Evolutionary conservation across 2,797 vertebrate species (phyloP).

Genomic region (Gallinago stenura): DNA sequence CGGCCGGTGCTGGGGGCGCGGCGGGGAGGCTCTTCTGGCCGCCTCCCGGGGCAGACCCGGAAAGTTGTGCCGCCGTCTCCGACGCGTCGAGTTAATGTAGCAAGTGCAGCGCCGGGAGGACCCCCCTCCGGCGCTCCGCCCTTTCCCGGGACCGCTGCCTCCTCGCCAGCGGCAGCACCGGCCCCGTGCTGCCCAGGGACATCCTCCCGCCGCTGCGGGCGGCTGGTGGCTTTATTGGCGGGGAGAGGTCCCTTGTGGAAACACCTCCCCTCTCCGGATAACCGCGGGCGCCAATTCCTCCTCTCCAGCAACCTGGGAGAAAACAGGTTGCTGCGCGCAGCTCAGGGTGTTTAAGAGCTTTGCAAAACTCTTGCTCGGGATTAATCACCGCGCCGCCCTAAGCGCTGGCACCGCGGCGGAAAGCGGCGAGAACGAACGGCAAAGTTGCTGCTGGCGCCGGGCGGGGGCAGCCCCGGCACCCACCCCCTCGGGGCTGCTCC

Average conservation of each 20-base stretch:
- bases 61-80: slow-evolving; percentile 70
- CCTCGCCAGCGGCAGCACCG: slow-evolving; percentile 28
- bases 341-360: neutral
- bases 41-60: slow-evolving; percentile 3
- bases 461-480: neutral
- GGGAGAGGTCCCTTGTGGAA: neutral
- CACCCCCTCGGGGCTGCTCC: neutral
- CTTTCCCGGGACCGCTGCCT: slow-evolving; percentile 63
- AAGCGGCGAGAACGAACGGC: neutral
- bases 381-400: neutral
- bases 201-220: slow-evolving; percentile 13
- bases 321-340: slow-evolving; percentile 62
- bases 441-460: neutral
- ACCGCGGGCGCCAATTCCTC: slow-evolving; percentile 21
- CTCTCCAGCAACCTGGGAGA: neutral
- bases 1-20: neutral
- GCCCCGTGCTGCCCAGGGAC: neutral
- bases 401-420: neutral
- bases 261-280: neutral
- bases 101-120: slow-evolving; percentile 12
- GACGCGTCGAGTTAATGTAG: slow-evolving; percentile 43
- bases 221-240: neutral
- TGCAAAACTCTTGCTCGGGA: slow-evolving; percentile 37
- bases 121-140: slow-evolving; percentile 60
- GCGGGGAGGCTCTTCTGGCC: neutral